Percentiles rank a stretch among this genome's conserved stretches.
These are phyloP conservation scores for Colossoma macropomum DNA, from an alignment of 2,113 vertebrate species.

Conservation along the genomic window DNA sequence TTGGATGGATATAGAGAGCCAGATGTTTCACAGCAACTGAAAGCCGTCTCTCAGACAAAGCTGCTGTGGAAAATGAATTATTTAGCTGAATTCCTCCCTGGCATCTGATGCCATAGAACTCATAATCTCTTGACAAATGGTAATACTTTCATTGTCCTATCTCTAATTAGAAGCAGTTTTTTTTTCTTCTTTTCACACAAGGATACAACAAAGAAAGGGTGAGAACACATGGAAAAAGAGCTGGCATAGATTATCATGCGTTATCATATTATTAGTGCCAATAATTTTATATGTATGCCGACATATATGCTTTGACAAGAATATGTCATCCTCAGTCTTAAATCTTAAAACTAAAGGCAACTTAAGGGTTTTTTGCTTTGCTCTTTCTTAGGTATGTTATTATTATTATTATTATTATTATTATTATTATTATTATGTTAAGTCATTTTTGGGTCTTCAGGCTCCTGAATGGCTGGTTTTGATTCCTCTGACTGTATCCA, in stretches of 20 bases:
- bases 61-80: not conserved
- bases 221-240: not conserved
- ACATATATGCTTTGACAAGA: not conserved
- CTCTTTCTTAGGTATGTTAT: no score
- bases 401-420: no score
- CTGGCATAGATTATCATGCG: not conserved
- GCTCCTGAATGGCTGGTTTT: no score
- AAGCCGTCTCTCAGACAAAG: slow-evolving; percentile 18
- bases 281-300: not conserved
- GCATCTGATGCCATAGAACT: not conserved
- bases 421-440: no score
- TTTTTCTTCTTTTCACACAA: not conserved
- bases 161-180: not conserved
- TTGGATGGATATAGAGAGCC: slow-evolving; percentile 50
- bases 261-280: not conserved
- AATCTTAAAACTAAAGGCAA: not conserved
- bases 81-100: not conserved
- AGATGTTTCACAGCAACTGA: slow-evolving; percentile 35
- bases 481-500: no score
- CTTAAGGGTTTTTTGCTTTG: no score
- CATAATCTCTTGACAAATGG: slow-evolving; percentile 6
- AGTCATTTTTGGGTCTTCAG: no score
- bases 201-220: not conserved
- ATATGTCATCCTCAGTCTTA: not conserved
- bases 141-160: not conserved